phyloP scores from a whole-genome alignment of 2,888 invertebrate species.

The Agrochola lota region DNA sequence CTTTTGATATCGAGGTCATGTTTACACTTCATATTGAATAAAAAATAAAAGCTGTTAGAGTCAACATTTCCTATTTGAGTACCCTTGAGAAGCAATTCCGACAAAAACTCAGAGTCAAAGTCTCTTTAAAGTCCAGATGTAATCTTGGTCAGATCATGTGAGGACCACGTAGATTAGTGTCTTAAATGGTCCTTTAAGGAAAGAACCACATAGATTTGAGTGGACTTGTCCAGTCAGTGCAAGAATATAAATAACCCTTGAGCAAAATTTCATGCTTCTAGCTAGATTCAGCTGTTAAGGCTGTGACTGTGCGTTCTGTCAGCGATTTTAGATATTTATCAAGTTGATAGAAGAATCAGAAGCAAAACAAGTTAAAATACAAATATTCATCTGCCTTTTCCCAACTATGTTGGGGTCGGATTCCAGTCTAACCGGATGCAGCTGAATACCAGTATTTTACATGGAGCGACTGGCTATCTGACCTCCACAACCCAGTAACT shows the following conservation, averaged over 20 bases:
- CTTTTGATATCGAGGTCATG: slow-evolving; percentile 78
- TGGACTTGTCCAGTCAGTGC: too few relatives aligned
- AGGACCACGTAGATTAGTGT: too few relatives aligned
- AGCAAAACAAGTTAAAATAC: background rate
- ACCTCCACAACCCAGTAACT: too few relatives aligned
- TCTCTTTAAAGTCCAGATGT: background rate
- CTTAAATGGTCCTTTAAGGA: too few relatives aligned
- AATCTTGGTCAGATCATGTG: background rate
- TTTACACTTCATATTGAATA: background rate
- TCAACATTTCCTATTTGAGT: background rate
- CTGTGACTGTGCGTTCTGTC: background rate
- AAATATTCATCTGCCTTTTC: background rate
- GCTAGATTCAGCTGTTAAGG: background rate
- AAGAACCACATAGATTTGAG: too few relatives aligned
- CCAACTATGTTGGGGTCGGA: too few relatives aligned
- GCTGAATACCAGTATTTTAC: too few relatives aligned
- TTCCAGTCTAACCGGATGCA: too few relatives aligned
- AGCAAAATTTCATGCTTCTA: background rate
- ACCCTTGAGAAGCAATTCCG: background rate
- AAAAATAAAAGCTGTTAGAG: background rate
- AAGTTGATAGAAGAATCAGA: background rate
- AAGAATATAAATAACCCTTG: too few relatives aligned
- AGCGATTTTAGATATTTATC: background rate
- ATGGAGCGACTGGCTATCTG: too few relatives aligned
- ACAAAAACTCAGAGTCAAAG: background rate